Base-by-base conservation (phyloP, 2,797 vertebrate genomes). In the Alosa sapidissima region DNA sequence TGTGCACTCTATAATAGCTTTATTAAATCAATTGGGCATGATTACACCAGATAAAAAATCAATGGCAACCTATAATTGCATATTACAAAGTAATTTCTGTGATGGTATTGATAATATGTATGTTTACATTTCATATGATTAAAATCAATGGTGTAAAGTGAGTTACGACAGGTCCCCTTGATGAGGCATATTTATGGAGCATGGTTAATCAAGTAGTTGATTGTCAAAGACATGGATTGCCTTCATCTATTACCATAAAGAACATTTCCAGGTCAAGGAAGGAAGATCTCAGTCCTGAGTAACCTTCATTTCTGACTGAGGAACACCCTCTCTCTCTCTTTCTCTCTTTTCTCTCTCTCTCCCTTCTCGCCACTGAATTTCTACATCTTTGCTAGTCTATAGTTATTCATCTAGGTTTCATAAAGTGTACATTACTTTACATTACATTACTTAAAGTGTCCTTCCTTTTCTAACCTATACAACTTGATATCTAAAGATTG, bases 31-130 rank as follows among this genome's bases (percentile, higher is more conserved):
- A 95, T 96, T 93, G 93, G 92, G 95, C 93, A 93, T 95, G 96
- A 97, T 97, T 97, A 96, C 95, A 95, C 91, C 93, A 94, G 85
- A 90, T 88, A 89, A 91, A 87, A 96, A 97, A 98, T 97, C 97
- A 96, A 98, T 98, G 96, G 88, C 92, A 92, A 92, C 91, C 94
- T 93, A 96, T 98, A 97, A 98, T 98, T 98, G 97, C 96, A 96
- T 97, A 97, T 98, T 97, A 97, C 96, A 95, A 94, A 94, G 91
- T 97, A 97, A 97, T 97, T 96, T 95, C 95, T 93, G 94, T 95
- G 96, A 94, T 94, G 97, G 96, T 97, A 97, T 97, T 97, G 96
- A 96, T 97, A 97, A 98, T 97, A 97, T 94, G 95, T 94, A 88
- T 97, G 96, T 98, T 98, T 97, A 97, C 96, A 97, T 97, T 97